A percentile compares a stretch with the other conserved stretches of the same genome.
phyloP scores from a whole-genome alignment of 2,888 invertebrate genomes.

The Thecocarcelia acutangulata region DNA sequence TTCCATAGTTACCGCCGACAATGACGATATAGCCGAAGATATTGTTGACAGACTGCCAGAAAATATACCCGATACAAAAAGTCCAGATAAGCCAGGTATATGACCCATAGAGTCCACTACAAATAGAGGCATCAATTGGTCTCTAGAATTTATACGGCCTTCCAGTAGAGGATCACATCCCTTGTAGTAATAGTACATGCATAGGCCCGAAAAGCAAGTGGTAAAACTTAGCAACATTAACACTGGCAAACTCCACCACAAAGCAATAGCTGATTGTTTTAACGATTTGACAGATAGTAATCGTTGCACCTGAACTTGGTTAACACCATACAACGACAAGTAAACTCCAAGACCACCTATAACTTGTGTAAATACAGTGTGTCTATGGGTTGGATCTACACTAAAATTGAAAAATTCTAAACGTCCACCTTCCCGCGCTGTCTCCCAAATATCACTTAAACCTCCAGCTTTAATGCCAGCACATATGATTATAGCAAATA shows the following conservation, averaged over 20 bases:
- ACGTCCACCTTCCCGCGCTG: conserved; percentile 87
- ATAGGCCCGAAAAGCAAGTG: conserved; percentile 90
- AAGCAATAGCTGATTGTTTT: conserved; percentile 86
- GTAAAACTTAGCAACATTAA: conserved; percentile 87
- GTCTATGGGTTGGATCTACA: conserved; percentile 90
- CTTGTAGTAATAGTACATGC: conserved; percentile 91
- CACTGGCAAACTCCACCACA: conserved; percentile 92
- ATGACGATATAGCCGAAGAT: conserved; percentile 93
- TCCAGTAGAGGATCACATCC: conserved; percentile 89
- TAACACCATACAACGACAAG: conserved; percentile 91
- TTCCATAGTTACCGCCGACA: conserved; percentile 94
- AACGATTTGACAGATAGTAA: conserved; percentile 87
- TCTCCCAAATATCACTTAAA: conserved; percentile 86
- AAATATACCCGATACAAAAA: conserved; percentile 95
- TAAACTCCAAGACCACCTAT: conserved; percentile 92
- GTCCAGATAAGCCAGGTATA: conserved; percentile 90
- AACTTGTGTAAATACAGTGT: conserved; percentile 91
- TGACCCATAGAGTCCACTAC: conserved; percentile 88
- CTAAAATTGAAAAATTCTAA: conserved; percentile 87
- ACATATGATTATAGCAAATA: conserved; percentile 89
- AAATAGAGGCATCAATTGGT: conserved; percentile 91
- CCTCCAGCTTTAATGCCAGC: conserved; percentile 88
- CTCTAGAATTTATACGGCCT: conserved; percentile 85
- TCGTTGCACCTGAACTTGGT: conserved; percentile 92
- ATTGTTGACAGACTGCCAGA: conserved; percentile 95